Evolutionary conservation across 1,140 invertebrate genomes (phyloP).

Genomic region (Apis dorsata): DNA sequence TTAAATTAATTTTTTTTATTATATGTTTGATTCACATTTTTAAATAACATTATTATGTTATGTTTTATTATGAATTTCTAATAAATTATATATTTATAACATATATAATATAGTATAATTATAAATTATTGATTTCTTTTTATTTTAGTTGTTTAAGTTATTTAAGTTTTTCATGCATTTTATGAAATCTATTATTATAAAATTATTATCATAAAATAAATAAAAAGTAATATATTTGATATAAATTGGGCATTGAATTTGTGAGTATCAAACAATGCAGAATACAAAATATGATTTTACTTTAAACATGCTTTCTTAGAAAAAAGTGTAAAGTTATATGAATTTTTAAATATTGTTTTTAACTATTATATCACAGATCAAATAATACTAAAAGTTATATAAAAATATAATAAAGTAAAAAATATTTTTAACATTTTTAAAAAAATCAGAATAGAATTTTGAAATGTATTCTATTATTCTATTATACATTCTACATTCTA

Average conservation of each 20-base stretch:
- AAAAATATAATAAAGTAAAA: neutral
- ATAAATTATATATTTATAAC: neutral
- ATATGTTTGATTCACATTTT: neutral
- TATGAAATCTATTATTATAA: conserved; percentile 1
- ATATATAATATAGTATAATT: neutral
- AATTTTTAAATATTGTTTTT: neutral
- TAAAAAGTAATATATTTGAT: conserved; percentile 32
- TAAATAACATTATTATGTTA: neutral
- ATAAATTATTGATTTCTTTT: neutral
- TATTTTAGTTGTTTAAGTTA: conserved; percentile 12
- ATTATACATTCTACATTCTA: neutral
- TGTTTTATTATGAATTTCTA: neutral
- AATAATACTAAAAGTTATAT: neutral
- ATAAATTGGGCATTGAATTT: conserved; percentile 26
- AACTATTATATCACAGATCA: neutral
- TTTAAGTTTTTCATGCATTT: conserved; percentile 38
- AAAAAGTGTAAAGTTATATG: conserved; percentile 11
- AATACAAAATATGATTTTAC: conserved; percentile 42
- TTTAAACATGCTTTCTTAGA: conserved; percentile 57
- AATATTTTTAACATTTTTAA: neutral
- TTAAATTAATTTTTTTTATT: neutral
- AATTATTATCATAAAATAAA: conserved; percentile 33
- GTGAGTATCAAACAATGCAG: conserved; percentile 42
- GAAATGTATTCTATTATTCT: neutral
- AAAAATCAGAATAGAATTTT: neutral